phyloP scores from a whole-genome alignment of 2,888 invertebrate species.

The Dicycla oo region DNA sequence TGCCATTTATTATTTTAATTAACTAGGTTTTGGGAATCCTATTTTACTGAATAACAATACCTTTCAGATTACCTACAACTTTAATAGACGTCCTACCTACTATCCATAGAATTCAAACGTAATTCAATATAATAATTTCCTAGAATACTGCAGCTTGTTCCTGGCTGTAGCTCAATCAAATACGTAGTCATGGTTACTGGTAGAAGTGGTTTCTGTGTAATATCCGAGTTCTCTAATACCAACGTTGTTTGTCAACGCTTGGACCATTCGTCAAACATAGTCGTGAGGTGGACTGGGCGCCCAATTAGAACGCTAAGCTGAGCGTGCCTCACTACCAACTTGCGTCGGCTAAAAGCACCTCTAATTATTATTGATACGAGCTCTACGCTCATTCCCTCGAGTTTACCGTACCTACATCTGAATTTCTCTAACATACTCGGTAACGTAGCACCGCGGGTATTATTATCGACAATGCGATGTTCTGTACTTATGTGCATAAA shows the following conservation, averaged over 20 bases:
- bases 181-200: constrained; percentile 40
- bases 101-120: constrained; percentile 12
- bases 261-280: constrained; percentile 69
- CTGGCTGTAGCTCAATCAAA: constrained; percentile 38
- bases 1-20: constrained; percentile 16
- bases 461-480: constrained; percentile 55
- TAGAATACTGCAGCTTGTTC: constrained; percentile 39
- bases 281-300: constrained; percentile 58
- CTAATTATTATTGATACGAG: constrained; percentile 75
- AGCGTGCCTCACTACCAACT: constrained; percentile 70
- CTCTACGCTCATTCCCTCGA: constrained; percentile 60
- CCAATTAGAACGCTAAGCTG: constrained; percentile 70
- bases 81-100: constrained; percentile 6
- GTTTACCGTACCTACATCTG: constrained; percentile 54
- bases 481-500: constrained; percentile 49
- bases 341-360: constrained; percentile 70
- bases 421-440: constrained; percentile 54
- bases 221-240: constrained; percentile 57
- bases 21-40: constrained; percentile 17
- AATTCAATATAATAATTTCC: constrained; percentile 23
- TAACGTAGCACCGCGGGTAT: constrained; percentile 46
- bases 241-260: constrained; percentile 68
- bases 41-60: constrained; percentile 24
- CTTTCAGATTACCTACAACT: constrained; percentile 5
- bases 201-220: constrained; percentile 49